These are phyloP conservation scores for Aldrovandia affinis DNA, from an alignment of 2,797 vertebrate species.

Conservation along the genomic window DNA sequence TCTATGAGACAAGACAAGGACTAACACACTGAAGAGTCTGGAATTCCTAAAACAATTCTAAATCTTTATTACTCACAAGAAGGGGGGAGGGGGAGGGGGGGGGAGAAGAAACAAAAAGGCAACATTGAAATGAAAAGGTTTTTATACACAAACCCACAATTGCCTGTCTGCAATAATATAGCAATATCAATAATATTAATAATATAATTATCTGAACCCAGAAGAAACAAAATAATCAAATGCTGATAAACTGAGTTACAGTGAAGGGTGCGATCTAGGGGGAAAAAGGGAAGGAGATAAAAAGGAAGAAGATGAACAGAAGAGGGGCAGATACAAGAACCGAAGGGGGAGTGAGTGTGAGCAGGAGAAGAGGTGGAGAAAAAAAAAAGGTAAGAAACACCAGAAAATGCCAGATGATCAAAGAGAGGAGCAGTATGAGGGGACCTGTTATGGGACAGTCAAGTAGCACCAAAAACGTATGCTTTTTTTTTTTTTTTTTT, in stretches of 20 bases:
- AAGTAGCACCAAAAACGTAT: constrained; percentile 83
- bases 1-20: background rate
- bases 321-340: constrained; percentile 10
- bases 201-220: constrained; percentile 72
- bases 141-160: constrained; percentile 81
- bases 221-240: constrained; percentile 64
- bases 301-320: background rate
- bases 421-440: constrained; percentile 55
- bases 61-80: constrained; percentile 84
- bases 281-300: constrained; percentile 29
- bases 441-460: constrained; percentile 67
- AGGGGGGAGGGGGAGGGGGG: constrained; percentile 84
- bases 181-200: constrained; percentile 78
- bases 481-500: constrained; percentile 61
- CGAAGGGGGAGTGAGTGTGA: constrained; percentile 7
- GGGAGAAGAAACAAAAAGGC: constrained; percentile 81
- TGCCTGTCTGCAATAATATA: constrained; percentile 73
- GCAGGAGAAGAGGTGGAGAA: constrained; percentile 29
- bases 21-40: constrained; percentile 40
- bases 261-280: constrained; percentile 57
- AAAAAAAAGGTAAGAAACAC: constrained; percentile 33
- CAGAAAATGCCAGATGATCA: constrained; percentile 33
- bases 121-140: constrained; percentile 82
- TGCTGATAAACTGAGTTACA: constrained; percentile 72
- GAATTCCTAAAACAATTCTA: constrained; percentile 79